Conservation (phyloP, 2,888 invertebrate genomes). For the Drosophila cognata region DNA sequence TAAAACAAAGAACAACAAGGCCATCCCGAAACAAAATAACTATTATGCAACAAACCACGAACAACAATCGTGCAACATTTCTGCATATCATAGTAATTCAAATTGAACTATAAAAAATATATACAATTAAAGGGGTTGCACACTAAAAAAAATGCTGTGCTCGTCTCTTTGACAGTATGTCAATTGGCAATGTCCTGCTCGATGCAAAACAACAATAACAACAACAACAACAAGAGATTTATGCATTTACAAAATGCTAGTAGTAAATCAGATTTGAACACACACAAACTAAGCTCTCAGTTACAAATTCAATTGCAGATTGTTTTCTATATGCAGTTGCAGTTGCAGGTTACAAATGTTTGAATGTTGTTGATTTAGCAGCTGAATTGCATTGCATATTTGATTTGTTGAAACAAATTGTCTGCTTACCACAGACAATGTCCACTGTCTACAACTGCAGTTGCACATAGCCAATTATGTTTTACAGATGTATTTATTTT, state of each 20-base stretch:
- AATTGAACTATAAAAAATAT: not conserved
- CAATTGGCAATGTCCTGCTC: conserved; percentile 30
- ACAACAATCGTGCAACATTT: conserved; percentile 15
- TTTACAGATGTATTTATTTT: conserved; percentile 27
- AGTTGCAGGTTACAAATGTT: conserved; percentile 33
- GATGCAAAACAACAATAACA: conserved; percentile 37
- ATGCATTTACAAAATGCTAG: conserved; percentile 36
- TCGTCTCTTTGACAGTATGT: not conserved
- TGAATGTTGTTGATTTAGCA: conserved; percentile 65
- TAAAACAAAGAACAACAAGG: conserved; percentile 58
- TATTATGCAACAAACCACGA: conserved; percentile 23
- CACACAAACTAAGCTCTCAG: conserved; percentile 32
- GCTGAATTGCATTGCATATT: conserved; percentile 72
- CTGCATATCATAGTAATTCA: not conserved
- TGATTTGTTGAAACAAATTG: conserved; percentile 71
- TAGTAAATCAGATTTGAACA: conserved; percentile 67
- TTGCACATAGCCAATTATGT: conserved; percentile 35
- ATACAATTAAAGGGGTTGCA: not conserved
- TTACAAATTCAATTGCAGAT: conserved; percentile 66
- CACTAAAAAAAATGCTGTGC: not conserved
- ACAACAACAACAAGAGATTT: conserved; percentile 15
- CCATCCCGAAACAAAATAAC: conserved; percentile 35
- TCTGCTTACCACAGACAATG: conserved; percentile 50
- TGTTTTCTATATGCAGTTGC: conserved; percentile 62
- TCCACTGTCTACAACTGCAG: conserved; percentile 8